Evolutionary conservation across 2,113 vertebrate genomes (phyloP).

Genomic region (Microcebus griseorufus): DNA sequence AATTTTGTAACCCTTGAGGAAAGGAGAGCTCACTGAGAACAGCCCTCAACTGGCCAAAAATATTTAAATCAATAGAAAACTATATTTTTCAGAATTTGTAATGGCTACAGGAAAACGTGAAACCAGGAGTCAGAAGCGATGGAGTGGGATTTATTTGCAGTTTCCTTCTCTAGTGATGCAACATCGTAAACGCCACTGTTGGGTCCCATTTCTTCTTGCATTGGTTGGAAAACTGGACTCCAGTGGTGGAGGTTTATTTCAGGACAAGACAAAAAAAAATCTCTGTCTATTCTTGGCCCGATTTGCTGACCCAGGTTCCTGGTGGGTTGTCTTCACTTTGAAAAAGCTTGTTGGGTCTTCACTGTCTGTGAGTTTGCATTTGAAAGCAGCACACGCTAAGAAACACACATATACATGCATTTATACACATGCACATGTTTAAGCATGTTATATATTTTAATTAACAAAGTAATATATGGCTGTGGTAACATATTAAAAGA

Average conservation of each 20-base stretch:
- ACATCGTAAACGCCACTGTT: fast-evolving
- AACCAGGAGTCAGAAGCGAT: not conserved
- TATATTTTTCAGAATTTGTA: not conserved
- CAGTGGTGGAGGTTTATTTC: not conserved
- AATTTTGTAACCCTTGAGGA: not conserved
- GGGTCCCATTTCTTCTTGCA: not conserved
- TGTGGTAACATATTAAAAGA: not conserved
- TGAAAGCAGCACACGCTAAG: not conserved
- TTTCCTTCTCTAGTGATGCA: not conserved
- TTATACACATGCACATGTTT: not conserved
- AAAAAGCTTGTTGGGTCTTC: not conserved
- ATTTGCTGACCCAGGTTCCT: not conserved
- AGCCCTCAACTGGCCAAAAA: not conserved
- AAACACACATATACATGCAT: fast-evolving
- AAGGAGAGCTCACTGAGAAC: not conserved
- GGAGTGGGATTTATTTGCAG: not conserved
- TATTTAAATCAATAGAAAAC: not conserved
- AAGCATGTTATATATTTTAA: not conserved
- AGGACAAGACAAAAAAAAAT: not conserved
- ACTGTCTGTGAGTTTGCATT: not conserved
- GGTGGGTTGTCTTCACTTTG: not conserved
- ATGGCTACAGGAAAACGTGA: not conserved
- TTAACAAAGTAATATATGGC: not conserved
- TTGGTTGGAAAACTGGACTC: not conserved
- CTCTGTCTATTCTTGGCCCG: not conserved